Conservation (phyloP, 2,113 vertebrate genomes). For the Porphyrio hochstetteri region DNA sequence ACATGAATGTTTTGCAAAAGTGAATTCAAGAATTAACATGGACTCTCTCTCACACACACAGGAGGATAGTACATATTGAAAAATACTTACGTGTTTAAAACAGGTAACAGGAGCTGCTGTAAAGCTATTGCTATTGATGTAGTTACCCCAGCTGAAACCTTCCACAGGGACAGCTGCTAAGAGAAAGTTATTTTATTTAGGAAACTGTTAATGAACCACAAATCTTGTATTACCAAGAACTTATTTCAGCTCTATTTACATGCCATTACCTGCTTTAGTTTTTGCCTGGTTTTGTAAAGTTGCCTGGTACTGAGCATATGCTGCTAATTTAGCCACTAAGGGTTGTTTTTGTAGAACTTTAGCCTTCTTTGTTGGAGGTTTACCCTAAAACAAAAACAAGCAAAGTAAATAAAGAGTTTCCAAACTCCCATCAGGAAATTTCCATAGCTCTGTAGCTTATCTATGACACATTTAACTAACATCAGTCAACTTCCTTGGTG, state of each 20-base stretch:
- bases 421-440: neutral
- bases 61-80: neutral
- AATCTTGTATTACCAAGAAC: neutral
- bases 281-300: slow-evolving; percentile 96
- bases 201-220: neutral
- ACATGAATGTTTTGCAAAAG: neutral
- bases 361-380: slow-evolving; percentile 98
- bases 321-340: slow-evolving; percentile 96
- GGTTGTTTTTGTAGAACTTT: slow-evolving; percentile 99
- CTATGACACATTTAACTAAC: slow-evolving; percentile 40
- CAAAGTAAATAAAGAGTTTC: slow-evolving; percentile 74
- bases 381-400: slow-evolving; percentile 84
- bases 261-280: slow-evolving; percentile 90
- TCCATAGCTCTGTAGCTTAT: neutral
- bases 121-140: slow-evolving; percentile 96
- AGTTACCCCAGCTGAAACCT: slow-evolving; percentile 95
- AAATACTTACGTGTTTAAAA: slow-evolving; percentile 92
- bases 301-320: slow-evolving; percentile 97
- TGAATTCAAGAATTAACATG: fast-evolving
- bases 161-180: slow-evolving; percentile 78
- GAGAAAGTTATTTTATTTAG: slow-evolving; percentile 60
- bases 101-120: slow-evolving; percentile 94
- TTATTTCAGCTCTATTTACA: neutral
- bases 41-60: neutral
- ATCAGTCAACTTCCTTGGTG: too few species aligned